Base-by-base conservation (phyloP, 2,888 invertebrate genomes). In the Drosophila niveifrons region DNA sequence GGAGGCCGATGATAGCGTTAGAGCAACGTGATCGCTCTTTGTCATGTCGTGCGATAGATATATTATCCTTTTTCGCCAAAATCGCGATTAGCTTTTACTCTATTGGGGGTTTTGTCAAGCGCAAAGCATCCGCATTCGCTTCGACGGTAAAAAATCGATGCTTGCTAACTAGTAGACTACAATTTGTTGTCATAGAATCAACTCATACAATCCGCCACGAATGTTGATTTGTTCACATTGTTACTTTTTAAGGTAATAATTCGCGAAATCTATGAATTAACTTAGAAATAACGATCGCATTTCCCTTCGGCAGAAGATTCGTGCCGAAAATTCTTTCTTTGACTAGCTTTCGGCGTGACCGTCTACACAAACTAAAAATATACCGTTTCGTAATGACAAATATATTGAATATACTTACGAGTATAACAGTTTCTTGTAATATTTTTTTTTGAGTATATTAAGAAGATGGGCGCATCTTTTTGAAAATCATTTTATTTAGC, bases 21-120 rank as follows among this genome's bases (percentile, higher is more conserved):
- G 78, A 13, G 92, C 83, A 74, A 92, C 82, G 78, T 92, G 91
- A 75, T 91, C 91, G 52, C 79, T 78, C 52, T 88, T 90, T 67
- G 91, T 83, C 88, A 91, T 90, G 11, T 58, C 64, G 15, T n/a
- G n/a, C 34, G 3, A 34, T n/a, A 36, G 36, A 1, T n/a, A 31
- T 23, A 31, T 23, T 46, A 15, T 39, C 15, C 10, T 17, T 57
- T 44, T 36, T 53, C 10, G 13, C 10, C 31, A 53, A 39, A 36
- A n/a, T 31, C 56, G 23, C 34, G 41, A 50, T 15, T 51, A 8
- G 2, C 9, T 31, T 31, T 51, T 31, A 50, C 10, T 28, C 36
- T 36, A 36, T 1, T n/a, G 52, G 6, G 15, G 43, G 11, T 9
- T 23, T 28, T 41, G 50, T 55, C 9, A 63, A 51, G 17, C 15